Percentiles rank a stretch among this genome's conserved stretches.
Evolutionary conservation across 2,113 vertebrate species (phyloP).

Genomic region (Phylloscopus whistleri): DNA sequence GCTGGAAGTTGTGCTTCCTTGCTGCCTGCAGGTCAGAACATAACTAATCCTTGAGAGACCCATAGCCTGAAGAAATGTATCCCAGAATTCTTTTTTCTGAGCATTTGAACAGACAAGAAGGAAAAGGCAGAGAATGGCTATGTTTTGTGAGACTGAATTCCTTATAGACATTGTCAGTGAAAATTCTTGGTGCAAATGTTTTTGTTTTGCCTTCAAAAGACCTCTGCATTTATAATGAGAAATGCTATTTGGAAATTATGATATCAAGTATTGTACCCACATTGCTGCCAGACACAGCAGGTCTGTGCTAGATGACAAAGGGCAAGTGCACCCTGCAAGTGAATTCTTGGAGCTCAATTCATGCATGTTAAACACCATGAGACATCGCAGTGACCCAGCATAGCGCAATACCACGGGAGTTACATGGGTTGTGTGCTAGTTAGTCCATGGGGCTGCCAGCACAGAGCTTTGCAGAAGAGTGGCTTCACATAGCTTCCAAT

Average conservation of each 20-base stretch:
- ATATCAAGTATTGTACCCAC: neutral
- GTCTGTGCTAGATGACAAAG: conserved; percentile 9
- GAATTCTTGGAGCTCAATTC: conserved; percentile 24
- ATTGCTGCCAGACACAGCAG: conserved; percentile 4
- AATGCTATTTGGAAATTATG: neutral
- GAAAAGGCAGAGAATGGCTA: neutral
- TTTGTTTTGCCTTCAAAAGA: neutral
- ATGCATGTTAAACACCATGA: neutral
- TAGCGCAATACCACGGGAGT: neutral
- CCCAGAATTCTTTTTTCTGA: neutral
- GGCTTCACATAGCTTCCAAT: neutral
- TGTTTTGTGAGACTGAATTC: neutral
- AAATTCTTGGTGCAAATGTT: neutral
- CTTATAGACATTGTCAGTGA: neutral
- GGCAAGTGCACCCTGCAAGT: conserved; percentile 1
- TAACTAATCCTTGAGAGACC: neutral
- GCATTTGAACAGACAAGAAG: neutral
- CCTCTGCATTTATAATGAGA: neutral
- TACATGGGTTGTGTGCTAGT: neutral
- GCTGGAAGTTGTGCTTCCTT: neutral
- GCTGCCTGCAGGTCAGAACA: neutral
- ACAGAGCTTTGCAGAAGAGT: neutral
- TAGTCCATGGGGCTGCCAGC: neutral
- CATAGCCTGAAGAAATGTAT: neutral
- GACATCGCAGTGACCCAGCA: neutral